A percentile compares a stretch with the other conserved stretches of the same genome.
Conservation (phyloP, 2,888 invertebrate species). For the Crioceris asparagi region DNA sequence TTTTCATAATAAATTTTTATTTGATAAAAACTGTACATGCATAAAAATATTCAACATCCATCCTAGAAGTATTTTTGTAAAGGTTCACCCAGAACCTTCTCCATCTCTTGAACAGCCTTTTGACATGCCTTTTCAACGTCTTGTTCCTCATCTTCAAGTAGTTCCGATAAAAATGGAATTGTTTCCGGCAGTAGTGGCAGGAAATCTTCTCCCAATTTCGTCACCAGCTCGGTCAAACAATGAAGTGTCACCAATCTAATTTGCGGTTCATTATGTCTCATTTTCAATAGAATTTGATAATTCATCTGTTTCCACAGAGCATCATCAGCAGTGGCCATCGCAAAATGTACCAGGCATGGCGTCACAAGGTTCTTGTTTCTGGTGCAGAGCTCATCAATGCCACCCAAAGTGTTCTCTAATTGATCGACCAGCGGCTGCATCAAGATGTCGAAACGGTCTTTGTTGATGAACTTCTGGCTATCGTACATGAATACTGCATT, state of each 20-base stretch:
- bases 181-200: constrained; percentile 83
- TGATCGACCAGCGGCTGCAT: constrained; percentile 86
- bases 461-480: constrained; percentile 71
- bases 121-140: constrained; percentile 72
- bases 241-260: constrained; percentile 64
- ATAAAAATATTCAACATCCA: too few relatives aligned
- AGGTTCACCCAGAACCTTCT: constrained; percentile 80
- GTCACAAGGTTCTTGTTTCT: constrained; percentile 53
- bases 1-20: too few relatives aligned
- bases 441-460: constrained; percentile 72
- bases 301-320: constrained; percentile 82
- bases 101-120: constrained; percentile 71
- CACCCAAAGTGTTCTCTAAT: constrained; percentile 64
- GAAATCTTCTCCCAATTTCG: constrained; percentile 80
- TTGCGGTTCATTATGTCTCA: constrained; percentile 62
- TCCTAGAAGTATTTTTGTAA: constrained; percentile 74
- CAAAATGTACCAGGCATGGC: constrained; percentile 75
- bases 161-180: constrained; percentile 85
- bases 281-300: constrained; percentile 82
- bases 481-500: constrained; percentile 72
- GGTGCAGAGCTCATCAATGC: constrained; percentile 46
- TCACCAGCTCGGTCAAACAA: constrained; percentile 66
- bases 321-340: constrained; percentile 74
- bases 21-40: too few relatives aligned
- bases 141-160: constrained; percentile 82